phyloP scores from a whole-genome alignment of 2,888 invertebrate species.

The Platerodrilus igneus region DNA sequence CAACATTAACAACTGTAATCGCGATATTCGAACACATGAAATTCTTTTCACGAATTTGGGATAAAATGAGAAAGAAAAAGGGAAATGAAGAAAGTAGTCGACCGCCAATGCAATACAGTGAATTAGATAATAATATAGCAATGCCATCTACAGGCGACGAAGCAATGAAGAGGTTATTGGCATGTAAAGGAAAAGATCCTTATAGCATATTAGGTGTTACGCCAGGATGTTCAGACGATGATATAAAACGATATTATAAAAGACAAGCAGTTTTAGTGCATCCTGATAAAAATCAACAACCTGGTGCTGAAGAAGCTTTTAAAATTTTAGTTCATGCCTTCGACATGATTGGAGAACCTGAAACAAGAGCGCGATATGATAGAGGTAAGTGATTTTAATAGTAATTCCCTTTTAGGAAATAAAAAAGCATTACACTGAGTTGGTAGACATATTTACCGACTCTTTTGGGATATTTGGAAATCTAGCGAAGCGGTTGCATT shows the following conservation, averaged over 20 bases:
- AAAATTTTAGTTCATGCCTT: conserved; percentile 94
- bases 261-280: conserved; percentile 91
- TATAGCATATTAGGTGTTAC: conserved; percentile 75
- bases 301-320: conserved; percentile 94
- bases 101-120: conserved; percentile 50
- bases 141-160: conserved; percentile 89
- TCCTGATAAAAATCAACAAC: conserved; percentile 93
- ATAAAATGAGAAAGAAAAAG: conserved; percentile 44
- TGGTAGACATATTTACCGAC: no score
- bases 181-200: conserved; percentile 94
- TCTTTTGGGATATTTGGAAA: no score
- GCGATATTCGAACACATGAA: conserved; percentile 37
- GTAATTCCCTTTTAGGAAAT: conserved; percentile 38
- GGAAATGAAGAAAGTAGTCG: conserved; percentile 47
- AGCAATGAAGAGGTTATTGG: conserved; percentile 87
- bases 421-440: no score
- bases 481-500: no score
- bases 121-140: conserved; percentile 67
- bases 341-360: conserved; percentile 88
- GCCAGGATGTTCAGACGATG: conserved; percentile 84
- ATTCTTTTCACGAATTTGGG: conserved; percentile 42
- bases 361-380: conserved; percentile 50
- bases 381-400: conserved; percentile 41
- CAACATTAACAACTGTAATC: conserved; percentile 35
- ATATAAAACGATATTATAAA: conserved; percentile 91